These are phyloP conservation scores for Lophotis ruficrista DNA, from an alignment of 2,113 vertebrate genomes.

Conservation along the genomic window DNA sequence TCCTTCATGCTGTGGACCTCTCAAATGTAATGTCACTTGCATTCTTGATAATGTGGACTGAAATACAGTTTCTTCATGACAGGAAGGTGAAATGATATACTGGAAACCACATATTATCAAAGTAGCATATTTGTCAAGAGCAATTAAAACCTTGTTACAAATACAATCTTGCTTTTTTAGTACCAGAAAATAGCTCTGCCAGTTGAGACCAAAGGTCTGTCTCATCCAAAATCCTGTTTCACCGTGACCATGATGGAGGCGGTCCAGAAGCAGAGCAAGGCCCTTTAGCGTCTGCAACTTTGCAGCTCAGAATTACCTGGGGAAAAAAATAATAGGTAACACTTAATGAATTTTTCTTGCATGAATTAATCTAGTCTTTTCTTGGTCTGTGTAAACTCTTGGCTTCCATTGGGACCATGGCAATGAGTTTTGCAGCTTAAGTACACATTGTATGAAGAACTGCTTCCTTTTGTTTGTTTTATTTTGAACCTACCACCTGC, in stretches of 20 bases:
- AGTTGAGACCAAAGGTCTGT: not conserved
- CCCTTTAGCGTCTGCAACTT: not conserved
- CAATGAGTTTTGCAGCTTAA: constrained; percentile 55
- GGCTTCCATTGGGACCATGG: constrained; percentile 2
- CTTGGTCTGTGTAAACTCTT: constrained; percentile 33
- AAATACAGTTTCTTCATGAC: not conserved
- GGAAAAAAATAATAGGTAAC: not conserved
- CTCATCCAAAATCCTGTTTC: not conserved
- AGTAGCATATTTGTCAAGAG: not conserved
- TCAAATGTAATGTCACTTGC: not conserved
- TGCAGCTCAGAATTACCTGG: not conserved
- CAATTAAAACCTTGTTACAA: not conserved
- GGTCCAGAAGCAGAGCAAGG: not conserved
- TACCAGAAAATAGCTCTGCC: not conserved
- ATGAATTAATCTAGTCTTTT: constrained; percentile 43
- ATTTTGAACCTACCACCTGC: constrained; percentile 67
- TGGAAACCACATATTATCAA: not conserved
- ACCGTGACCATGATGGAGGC: not conserved
- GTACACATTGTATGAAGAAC: constrained; percentile 61
- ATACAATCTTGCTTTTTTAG: not conserved
- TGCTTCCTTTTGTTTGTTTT: constrained; percentile 68
- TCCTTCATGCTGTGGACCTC: not conserved
- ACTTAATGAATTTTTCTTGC: constrained; percentile 28
- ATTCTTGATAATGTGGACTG: not conserved
- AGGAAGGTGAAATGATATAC: not conserved